A percentile compares a stretch with the other conserved stretches of the same genome.
Evolutionary conservation across 2,797 vertebrate genomes (phyloP).

Genomic region (Ispidina picta): DNA sequence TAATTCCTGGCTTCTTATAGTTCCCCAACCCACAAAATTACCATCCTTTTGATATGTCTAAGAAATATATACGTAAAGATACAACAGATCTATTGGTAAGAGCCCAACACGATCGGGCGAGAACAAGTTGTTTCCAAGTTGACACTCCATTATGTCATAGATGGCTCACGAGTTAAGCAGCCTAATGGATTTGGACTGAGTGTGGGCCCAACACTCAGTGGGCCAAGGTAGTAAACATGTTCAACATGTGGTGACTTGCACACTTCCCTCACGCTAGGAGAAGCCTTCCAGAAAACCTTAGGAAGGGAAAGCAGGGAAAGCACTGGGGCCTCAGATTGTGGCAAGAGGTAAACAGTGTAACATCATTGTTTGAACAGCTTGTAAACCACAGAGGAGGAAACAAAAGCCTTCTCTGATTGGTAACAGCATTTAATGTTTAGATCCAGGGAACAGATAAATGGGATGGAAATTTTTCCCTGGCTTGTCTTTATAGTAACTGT

Average conservation of each 20-base stretch:
- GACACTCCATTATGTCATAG: fast-evolving
- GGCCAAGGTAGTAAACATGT: not conserved
- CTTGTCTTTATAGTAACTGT: not conserved
- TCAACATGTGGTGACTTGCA: not conserved
- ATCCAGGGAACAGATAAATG: not conserved
- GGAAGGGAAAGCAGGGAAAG: not conserved
- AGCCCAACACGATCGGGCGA: not conserved
- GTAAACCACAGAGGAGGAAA: not conserved
- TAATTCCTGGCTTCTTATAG: conserved; percentile 34
- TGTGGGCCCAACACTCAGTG: not conserved
- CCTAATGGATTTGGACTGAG: not conserved
- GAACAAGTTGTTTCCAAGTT: not conserved
- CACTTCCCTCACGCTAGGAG: not conserved
- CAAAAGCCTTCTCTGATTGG: not conserved
- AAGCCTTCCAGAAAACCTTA: not conserved
- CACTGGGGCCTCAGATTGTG: not conserved
- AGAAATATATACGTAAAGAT: not conserved
- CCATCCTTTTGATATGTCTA: conserved; percentile 44
- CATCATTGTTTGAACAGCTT: not conserved
- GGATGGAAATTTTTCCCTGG: not conserved
- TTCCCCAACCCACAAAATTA: conserved; percentile 44
- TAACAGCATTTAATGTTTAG: not conserved
- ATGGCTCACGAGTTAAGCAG: not conserved
- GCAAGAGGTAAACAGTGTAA: not conserved
- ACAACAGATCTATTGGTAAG: not conserved